Base-by-base conservation (phyloP, 2,113 vertebrate species). In the Nyctibius bracteatus region DNA sequence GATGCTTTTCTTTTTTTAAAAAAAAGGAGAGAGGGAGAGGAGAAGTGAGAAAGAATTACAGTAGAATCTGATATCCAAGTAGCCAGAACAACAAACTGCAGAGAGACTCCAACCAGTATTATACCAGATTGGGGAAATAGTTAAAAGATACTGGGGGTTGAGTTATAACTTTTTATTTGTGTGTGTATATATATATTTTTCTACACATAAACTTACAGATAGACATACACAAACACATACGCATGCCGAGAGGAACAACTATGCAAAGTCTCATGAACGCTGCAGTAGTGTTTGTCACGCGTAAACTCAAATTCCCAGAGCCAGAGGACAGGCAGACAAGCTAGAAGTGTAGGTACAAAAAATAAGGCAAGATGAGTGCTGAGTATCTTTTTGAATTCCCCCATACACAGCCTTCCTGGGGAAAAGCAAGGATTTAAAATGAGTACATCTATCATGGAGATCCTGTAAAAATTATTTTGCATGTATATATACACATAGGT, bases 1-100 rank as follows among this genome's bases (percentile, higher is more conserved):
- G 97, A 96, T 97, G 94, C 93, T 95, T 97, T 97, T 97, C 89
- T 94, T 97, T 96, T 96, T 94, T n/a, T n/a, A n/a, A 86, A 97
- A 93, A 94, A 95, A 84, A 88, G 79, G 47, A 96, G 92, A 88
- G 63, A 98, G 92, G 86, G 91, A 97, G 88, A 78, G 39, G 89
- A 95, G 89, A 96, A 94, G 85, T 86, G 96, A 91, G 77, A 97
- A 98, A 96, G 95, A 96, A 96, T 87, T 94, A 96, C 78, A 96
- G 96, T 85, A 81, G 82, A 96, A 96, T 97, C 94, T 96, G 91
- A 90, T 95, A 96, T 71, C 78, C 80, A 86, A 70, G 74, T 62
- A 96, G 41, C 65, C 88, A 93, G 92, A 97, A 97, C 63, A 93
- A 97, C 49, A 88, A 97, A 94, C 73, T 91, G 86, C 62, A 23